These are phyloP conservation scores for Sinotaia quadrata DNA, from an alignment of 2,888 invertebrate genomes.

Conservation along the genomic window DNA sequence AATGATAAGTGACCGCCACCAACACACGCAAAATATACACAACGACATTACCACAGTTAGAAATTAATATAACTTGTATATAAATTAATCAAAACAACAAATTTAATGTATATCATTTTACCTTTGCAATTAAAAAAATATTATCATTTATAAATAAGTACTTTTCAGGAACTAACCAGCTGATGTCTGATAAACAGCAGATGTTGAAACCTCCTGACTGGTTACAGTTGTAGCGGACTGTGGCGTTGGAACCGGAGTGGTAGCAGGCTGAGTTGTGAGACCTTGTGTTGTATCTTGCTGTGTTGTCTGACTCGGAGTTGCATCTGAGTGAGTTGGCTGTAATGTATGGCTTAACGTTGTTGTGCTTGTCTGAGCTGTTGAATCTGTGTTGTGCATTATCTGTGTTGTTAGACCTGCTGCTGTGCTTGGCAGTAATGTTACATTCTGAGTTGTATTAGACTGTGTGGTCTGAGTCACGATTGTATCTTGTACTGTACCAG, in stretches of 20 bases:
- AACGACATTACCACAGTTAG: too few species aligned
- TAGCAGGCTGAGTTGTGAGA: background rate
- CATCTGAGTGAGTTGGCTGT: background rate
- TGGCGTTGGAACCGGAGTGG: background rate
- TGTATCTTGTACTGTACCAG: conserved; percentile 3
- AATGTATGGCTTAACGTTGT: background rate
- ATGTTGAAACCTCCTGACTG: too few species aligned
- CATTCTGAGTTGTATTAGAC: background rate
- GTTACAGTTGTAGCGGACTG: background rate
- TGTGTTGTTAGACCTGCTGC: too few species aligned
- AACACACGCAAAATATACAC: too few species aligned
- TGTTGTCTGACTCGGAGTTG: background rate
- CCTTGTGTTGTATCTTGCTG: background rate
- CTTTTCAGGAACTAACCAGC: background rate
- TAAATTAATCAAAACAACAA: too few species aligned
- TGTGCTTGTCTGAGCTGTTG: background rate
- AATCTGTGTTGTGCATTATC: background rate
- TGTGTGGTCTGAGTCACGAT: conserved; percentile 7
- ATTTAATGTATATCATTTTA: too few species aligned
- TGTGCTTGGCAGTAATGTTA: conserved; percentile 1
- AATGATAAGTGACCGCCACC: too few species aligned
- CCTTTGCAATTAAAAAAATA: too few species aligned
- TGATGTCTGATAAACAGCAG: background rate
- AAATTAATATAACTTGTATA: too few species aligned
- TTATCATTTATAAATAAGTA: background rate